Conservation (phyloP, 1,140 invertebrate genomes). For the Drosophila watanabei region DNA sequence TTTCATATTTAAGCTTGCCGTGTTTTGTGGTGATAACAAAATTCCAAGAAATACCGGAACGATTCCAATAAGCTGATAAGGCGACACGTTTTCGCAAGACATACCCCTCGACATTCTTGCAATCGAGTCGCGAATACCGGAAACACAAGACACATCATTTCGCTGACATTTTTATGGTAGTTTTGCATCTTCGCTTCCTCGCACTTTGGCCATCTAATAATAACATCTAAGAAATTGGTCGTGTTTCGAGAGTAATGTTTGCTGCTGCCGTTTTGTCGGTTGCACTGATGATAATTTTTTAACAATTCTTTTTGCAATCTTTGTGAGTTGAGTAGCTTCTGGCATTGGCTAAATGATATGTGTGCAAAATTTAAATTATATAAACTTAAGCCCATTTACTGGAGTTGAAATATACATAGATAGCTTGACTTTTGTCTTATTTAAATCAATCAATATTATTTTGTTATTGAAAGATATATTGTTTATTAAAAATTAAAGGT, state of each 20-base stretch:
- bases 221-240: slow-evolving; percentile 27
- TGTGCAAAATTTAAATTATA: neutral
- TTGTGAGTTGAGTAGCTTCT: slow-evolving; percentile 3
- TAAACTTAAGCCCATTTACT: no score
- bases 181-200: slow-evolving; percentile 28
- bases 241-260: slow-evolving; percentile 21
- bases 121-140: slow-evolving; percentile 26
- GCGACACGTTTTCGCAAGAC: slow-evolving; percentile 39
- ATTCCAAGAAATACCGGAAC: slow-evolving; percentile 43
- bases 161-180: slow-evolving; percentile 11
- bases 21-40: slow-evolving; percentile 48
- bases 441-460: neutral
- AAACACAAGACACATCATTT: slow-evolving; percentile 28
- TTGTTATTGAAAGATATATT: neutral
- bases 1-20: slow-evolving; percentile 45
- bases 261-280: slow-evolving; percentile 26
- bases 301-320: slow-evolving; percentile 43
- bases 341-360: neutral
- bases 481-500: neutral
- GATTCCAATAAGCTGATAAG: slow-evolving; percentile 55
- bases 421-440: no score
- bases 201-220: slow-evolving; percentile 11
- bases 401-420: no score
- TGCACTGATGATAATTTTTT: slow-evolving; percentile 69
- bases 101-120: slow-evolving; percentile 3